phyloP scores from a whole-genome alignment of 2,888 invertebrate genomes.

The Stenodema calcarata region DNA sequence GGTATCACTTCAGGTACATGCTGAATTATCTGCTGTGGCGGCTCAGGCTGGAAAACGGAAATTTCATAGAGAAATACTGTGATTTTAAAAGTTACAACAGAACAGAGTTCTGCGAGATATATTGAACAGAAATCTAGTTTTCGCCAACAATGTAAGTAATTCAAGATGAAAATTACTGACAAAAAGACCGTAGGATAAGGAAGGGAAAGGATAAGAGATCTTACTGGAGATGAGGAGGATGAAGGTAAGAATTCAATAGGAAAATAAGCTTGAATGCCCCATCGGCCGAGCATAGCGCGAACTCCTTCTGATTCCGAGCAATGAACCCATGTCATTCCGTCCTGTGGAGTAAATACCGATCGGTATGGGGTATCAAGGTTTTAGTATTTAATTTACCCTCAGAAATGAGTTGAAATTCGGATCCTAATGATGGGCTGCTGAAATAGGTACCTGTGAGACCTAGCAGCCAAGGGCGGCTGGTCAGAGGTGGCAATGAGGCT shows the following conservation, averaged over 20 bases:
- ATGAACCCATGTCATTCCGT: conserved; percentile 5
- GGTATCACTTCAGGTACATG: conserved; percentile 21
- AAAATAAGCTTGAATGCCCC: conserved; percentile 25
- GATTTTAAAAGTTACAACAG: too few relatives aligned
- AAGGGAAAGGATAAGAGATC: not conserved
- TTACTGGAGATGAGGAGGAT: not conserved
- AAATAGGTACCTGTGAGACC: too few relatives aligned
- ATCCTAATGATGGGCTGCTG: not conserved
- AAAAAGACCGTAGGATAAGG: not conserved
- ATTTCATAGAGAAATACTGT: not conserved
- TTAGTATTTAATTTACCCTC: not conserved
- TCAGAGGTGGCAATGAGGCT: too few relatives aligned
- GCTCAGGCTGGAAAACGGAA: not conserved
- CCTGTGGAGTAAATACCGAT: not conserved
- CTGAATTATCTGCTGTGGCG: conserved; percentile 16
- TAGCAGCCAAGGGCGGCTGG: too few relatives aligned
- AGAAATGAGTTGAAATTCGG: not conserved
- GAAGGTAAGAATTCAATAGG: not conserved
- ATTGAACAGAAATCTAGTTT: too few relatives aligned
- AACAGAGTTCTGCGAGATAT: too few relatives aligned
- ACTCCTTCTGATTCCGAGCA: not conserved
- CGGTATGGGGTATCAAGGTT: not conserved
- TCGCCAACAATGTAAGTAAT: too few relatives aligned
- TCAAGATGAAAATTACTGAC: too few relatives aligned
- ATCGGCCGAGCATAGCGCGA: not conserved